Evolutionary conservation across 2,113 vertebrate species (phyloP).

Genomic region (Sterna hirundo): DNA sequence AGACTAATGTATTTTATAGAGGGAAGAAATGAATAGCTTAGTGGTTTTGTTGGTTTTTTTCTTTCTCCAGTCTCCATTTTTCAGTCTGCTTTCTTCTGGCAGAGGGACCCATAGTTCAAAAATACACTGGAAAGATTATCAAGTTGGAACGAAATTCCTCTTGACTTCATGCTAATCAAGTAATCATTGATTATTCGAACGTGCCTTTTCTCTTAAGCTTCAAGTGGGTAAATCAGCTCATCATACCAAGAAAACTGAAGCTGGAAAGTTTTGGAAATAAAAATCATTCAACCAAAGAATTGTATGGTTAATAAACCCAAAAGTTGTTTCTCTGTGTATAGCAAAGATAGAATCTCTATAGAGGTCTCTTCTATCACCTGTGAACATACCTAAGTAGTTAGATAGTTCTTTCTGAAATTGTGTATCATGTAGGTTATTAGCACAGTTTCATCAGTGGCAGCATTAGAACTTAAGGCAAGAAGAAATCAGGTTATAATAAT

Average conservation of each 20-base stretch:
- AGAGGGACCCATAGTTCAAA: background rate
- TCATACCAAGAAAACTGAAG: background rate
- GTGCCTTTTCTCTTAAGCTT: background rate
- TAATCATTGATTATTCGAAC: background rate
- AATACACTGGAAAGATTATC: background rate
- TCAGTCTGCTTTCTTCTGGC: background rate
- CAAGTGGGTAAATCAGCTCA: background rate
- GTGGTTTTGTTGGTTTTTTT: background rate
- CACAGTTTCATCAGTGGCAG: background rate
- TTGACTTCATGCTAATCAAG: background rate
- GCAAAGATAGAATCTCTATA: background rate
- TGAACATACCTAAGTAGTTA: background rate
- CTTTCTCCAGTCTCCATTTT: background rate
- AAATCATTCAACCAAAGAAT: background rate
- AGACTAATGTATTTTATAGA: background rate
- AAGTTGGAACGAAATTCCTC: slow-evolving; percentile 4
- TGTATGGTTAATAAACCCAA: background rate
- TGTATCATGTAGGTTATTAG: background rate
- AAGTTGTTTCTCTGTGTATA: background rate
- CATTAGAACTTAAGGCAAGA: background rate
- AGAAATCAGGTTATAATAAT: background rate
- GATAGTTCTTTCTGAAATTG: background rate
- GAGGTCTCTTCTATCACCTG: background rate
- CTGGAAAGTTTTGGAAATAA: background rate
- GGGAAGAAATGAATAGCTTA: background rate